Evolutionary conservation across 2,888 invertebrate species (phyloP).

Genomic region (Drosophila meridionalis): DNA sequence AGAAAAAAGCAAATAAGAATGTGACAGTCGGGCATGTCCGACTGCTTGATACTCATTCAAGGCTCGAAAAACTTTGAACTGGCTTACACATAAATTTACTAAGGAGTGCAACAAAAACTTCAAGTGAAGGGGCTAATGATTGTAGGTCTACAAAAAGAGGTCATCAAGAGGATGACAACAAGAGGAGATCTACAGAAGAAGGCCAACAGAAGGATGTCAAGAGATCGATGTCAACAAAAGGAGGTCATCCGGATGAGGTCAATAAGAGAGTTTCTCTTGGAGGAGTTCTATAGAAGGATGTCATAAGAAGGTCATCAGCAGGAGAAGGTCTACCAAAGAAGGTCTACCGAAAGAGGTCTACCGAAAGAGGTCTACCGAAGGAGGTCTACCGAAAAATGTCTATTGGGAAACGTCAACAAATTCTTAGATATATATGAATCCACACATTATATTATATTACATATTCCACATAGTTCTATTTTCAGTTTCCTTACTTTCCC

Average conservation of each 20-base stretch:
- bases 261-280: not conserved
- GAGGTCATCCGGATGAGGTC: not conserved
- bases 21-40: not conserved
- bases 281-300: not conserved
- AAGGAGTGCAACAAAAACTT: not conserved
- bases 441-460: too few relatives aligned
- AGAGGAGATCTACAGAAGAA: not conserved
- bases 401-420: too few relatives aligned
- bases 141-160: not conserved
- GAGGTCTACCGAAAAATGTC: not conserved
- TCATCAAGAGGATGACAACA: rapidly evolving
- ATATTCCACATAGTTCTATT: not conserved
- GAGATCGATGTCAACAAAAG: not conserved
- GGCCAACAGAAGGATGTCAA: not conserved
- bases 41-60: not conserved
- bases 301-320: not conserved
- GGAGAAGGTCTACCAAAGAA: not conserved
- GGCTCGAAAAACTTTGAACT: not conserved
- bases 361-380: not conserved
- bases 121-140: not conserved
- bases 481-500: too few relatives aligned
- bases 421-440: too few relatives aligned
- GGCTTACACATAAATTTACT: not conserved
- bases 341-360: not conserved
- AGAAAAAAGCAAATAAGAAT: not conserved